phyloP scores from a whole-genome alignment of 2,113 vertebrate species.

The Crotalus tigris region DNA sequence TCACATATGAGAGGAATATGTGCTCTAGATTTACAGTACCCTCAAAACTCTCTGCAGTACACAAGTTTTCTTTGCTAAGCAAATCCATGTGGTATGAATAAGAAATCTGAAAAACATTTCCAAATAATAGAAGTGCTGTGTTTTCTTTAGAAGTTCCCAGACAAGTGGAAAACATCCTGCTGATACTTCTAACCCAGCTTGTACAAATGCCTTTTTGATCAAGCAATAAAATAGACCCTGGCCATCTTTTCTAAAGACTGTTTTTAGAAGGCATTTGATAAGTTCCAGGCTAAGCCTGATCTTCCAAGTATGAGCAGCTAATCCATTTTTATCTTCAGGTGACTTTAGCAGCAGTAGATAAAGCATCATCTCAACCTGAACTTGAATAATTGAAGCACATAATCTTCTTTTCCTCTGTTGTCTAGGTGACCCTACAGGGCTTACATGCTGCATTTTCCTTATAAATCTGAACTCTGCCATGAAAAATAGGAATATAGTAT shows the following conservation, averaged over 20 bases:
- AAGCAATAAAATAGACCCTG: slow-evolving; percentile 21
- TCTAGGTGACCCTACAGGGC: background rate
- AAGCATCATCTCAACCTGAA: slow-evolving; percentile 43
- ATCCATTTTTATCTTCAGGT: slow-evolving; percentile 42
- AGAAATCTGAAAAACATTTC: background rate
- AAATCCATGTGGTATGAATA: background rate
- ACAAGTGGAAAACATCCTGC: slow-evolving; percentile 12
- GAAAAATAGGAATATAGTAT: slow-evolving; percentile 53
- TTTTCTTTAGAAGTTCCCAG: slow-evolving; percentile 1
- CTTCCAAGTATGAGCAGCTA: slow-evolving; percentile 37
- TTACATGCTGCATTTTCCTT: slow-evolving; percentile 39
- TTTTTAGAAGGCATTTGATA: slow-evolving; percentile 32
- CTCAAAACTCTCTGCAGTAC: background rate
- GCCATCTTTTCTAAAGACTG: slow-evolving; percentile 16
- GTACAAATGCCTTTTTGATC: slow-evolving; percentile 36
- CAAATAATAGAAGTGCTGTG: background rate
- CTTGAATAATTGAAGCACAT: slow-evolving; percentile 26
- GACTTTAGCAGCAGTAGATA: slow-evolving; percentile 31
- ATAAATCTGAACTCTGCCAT: slow-evolving; percentile 47
- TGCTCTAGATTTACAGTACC: background rate
- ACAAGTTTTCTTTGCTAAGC: background rate
- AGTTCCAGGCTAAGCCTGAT: slow-evolving; percentile 29
- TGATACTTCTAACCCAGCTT: slow-evolving; percentile 18
- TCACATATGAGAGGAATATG: background rate
- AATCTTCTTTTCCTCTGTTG: slow-evolving; percentile 46